Evolutionary conservation across 2,113 vertebrate species (phyloP).

Genomic region (Panurus biarmicus): DNA sequence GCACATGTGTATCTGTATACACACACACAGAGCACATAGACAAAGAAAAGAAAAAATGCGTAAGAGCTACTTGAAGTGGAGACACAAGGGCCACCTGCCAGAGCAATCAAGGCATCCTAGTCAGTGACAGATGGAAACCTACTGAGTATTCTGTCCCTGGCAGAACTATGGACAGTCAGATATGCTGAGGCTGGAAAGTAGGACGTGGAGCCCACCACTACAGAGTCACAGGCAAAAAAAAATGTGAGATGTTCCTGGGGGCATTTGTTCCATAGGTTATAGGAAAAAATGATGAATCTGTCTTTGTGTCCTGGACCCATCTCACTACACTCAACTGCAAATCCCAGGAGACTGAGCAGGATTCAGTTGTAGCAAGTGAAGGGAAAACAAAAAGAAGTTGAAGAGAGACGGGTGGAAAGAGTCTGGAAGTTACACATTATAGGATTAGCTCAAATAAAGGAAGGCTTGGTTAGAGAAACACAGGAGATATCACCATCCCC

Average conservation of each 20-base stretch:
- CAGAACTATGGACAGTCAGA: not conserved
- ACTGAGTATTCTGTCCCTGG: not conserved
- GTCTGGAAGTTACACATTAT: not conserved
- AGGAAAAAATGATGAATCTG: not conserved
- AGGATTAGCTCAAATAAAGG: not conserved
- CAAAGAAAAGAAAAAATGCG: not conserved
- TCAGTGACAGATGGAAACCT: not conserved
- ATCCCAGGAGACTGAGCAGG: not conserved
- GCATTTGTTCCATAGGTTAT: not conserved
- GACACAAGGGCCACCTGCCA: not conserved
- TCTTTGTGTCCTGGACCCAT: not conserved
- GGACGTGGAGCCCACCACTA: not conserved
- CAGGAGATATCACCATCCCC: rapidly evolving
- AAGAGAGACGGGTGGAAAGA: not conserved
- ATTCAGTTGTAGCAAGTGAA: not conserved
- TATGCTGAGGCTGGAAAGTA: not conserved
- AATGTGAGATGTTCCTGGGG: not conserved
- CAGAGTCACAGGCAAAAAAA: not conserved
- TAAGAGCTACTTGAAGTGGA: not conserved
- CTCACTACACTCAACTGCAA: not conserved
- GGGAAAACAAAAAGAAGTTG: not conserved
- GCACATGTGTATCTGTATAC: rapidly evolving
- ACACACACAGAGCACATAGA: not conserved
- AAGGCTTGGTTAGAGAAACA: not conserved
- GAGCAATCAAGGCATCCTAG: not conserved